Evolutionary conservation across 2,888 invertebrate genomes (phyloP), one percentile per base, ranked within the genome.

Genomic region (Eupithecia insigniata): DNA sequence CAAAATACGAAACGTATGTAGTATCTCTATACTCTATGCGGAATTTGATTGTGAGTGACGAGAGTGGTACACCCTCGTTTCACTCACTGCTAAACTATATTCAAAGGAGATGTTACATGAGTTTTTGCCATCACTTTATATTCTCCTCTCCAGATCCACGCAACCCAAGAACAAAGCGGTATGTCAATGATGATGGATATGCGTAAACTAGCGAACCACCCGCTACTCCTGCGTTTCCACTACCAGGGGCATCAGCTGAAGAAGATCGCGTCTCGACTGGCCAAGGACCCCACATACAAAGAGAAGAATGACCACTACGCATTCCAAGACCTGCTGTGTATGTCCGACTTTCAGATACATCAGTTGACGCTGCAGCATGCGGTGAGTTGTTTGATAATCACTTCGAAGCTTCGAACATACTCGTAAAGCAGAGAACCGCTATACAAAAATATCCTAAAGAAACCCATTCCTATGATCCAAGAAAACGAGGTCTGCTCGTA

Each of bases 171-270:
- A 39, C 95, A 95, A 73, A 96, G 95, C 73, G 96, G 97, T 66
- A 95, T 96, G 86, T 95, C 96, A 0, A 97, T 98, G 95, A 97
- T 99, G 96, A 98, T 99, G 96, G 97, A 98, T 88, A 96, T 99
- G 91, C 95, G 99, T 2, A 99, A 99, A 89, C 95, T 98, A 30
- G 98, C 99, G 51, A 99, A 99, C 93, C 99, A 99, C 91, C 99
- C 99, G 0, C 92, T 99, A 14, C 94, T 99, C 0, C 93, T 98
- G 78, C 95, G 99, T 39, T 95, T 95, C 84, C 96, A 97, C 89
- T 98, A 97, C 85, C 95, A 95, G 61, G 96, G 97, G 76, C 92
- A 93, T 0, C 94, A 95, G 80, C 87, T 96, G 61, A 88, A 95
- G 72, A 90, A 95, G 78, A 97, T 99, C 78, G 96, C 99, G 0